Conservation (phyloP, 2,113 vertebrate species). For the Piprites chloris region DNA sequence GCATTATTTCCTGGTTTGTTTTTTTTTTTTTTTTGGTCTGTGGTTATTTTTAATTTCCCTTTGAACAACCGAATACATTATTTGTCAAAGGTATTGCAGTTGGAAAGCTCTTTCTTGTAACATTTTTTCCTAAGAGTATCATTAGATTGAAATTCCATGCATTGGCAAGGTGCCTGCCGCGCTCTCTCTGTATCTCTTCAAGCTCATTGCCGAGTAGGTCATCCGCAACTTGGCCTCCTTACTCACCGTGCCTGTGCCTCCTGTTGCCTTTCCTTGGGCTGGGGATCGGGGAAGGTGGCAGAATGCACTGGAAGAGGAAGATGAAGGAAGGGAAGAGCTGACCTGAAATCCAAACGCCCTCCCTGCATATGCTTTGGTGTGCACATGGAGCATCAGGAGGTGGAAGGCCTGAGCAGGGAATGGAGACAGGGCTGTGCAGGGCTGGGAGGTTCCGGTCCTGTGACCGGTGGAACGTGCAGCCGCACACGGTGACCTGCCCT, state of each 20-base stretch:
- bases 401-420: not conserved
- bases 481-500: rapidly evolving
- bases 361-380: rapidly evolving
- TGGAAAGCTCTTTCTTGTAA: not conserved
- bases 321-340: not conserved
- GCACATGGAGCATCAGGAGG: not conserved
- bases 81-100: constrained; percentile 26
- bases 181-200: not conserved
- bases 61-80: constrained; percentile 30
- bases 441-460: not conserved
- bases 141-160: not conserved
- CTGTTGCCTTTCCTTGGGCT: rapidly evolving
- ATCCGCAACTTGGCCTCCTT: not conserved
- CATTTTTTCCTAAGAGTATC: constrained; percentile 21
- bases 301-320: not conserved
- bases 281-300: not conserved
- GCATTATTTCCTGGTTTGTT: not conserved
- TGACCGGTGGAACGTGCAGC: rapidly evolving
- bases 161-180: not conserved
- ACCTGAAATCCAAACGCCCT: not conserved
- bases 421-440: rapidly evolving
- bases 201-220: not conserved
- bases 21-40: not conserved
- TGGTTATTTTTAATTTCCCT: constrained; percentile 19
- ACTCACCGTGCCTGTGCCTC: not conserved